Base-by-base conservation (phyloP, 1,140 invertebrate species). In the Cyphomyrmex costatus region DNA sequence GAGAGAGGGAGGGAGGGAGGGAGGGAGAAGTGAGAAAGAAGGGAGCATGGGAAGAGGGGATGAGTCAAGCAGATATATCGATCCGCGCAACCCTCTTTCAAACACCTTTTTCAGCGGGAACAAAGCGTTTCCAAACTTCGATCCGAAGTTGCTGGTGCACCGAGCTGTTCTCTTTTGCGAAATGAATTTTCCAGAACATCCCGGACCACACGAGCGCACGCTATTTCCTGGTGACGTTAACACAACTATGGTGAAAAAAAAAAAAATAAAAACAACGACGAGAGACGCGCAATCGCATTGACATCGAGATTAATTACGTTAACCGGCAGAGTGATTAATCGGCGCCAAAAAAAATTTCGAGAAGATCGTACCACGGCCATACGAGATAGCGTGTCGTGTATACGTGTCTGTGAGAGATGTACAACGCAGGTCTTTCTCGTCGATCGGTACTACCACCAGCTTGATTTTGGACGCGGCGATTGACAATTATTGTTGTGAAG, bases 61-160 rank as follows among this genome's bases (percentile, higher is more conserved):
- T 68, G 77, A 82, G 79, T 74, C 79, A 46, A 46, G 79, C 79
- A 53, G 79, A 83, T 83, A 83, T 83, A 83, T 83, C 79, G 79
- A 83, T 83, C 68, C 68, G 79, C 36, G 79, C 79, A 49, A 60
- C 53, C 70, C 68, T 83, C 56, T 83, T 83, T 83, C 79, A 60
- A 74, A 74, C 79, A 83, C 53, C 79, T 83, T 83, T 83, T 83
- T 83, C 70, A 83, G 53, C 68, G 68, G 36, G 46, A 83, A 83
- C 79, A 74, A 83, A 83, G 79, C 68, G 58, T 83, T 83, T 83
- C 53, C 68, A 73, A 83, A 83, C 68, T 83, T 83, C 79, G 68
- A 83, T 60, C 68, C 79, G 24, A 83, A 74, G 68, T 83, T 46
- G 74, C 74, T 27, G 56, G 33, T 16, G 14, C 74, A 36, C 30